These are phyloP conservation scores for Chrysogorgia sp. DNA, from an alignment of 92 coral and sea anemone species.

Conservation along the genomic window DNA sequence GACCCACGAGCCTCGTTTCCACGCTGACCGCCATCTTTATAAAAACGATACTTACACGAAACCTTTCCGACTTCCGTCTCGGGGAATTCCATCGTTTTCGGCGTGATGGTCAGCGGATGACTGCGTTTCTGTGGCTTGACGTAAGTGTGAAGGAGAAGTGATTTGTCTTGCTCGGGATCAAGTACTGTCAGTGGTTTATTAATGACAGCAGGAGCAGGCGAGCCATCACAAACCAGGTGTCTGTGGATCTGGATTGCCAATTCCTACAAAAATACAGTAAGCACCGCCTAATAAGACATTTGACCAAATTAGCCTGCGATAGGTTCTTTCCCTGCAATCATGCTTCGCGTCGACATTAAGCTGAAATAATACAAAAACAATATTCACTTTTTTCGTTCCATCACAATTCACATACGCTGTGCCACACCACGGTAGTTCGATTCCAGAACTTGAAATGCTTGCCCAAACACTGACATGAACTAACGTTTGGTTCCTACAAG, in stretches of 20 bases:
- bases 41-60: constrained; percentile 61
- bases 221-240: constrained; percentile 78
- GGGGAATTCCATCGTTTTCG: constrained; percentile 67
- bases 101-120: constrained; percentile 69
- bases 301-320: no score
- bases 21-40: no score
- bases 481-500: constrained; percentile 80
- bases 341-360: no score
- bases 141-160: constrained; percentile 5
- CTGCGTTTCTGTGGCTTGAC: constrained; percentile 3
- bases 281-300: constrained; percentile 53
- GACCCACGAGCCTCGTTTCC: no score
- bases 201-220: constrained; percentile 78
- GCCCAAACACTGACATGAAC: constrained; percentile 83
- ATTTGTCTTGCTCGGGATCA: background rate
- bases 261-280: no score
- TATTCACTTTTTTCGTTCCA: constrained; percentile 73
- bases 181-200: constrained; percentile 61
- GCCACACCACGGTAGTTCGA: constrained; percentile 93
- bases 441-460: constrained; percentile 64
- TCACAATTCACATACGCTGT: constrained; percentile 92
- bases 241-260: constrained; percentile 89
- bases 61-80: constrained; percentile 71
- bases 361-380: background rate
- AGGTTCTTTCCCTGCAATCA: no score